phyloP scores from a whole-genome alignment of 2,113 vertebrate species.

The Antechinus stuartii region DNA sequence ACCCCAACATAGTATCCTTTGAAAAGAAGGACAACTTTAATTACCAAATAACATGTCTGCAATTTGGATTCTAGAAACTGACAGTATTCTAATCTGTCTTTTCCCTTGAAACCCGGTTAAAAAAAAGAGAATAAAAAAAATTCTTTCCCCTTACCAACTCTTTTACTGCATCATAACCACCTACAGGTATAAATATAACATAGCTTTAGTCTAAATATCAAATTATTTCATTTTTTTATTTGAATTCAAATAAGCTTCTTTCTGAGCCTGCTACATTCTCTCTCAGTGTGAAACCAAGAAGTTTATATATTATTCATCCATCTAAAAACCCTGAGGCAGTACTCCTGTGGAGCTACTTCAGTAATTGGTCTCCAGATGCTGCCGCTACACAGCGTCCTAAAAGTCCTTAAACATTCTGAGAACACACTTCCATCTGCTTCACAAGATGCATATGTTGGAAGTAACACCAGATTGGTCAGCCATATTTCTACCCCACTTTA shows the following conservation, averaged over 20 bases:
- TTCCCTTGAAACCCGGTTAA: not conserved
- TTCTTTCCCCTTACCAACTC: not conserved
- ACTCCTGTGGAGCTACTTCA: conserved; percentile 82
- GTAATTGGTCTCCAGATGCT: conserved; percentile 87
- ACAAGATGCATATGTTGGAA: conserved; percentile 72
- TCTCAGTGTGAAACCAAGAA: conserved; percentile 79
- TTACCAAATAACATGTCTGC: not conserved
- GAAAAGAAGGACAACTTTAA: not conserved
- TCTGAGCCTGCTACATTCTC: conserved; percentile 77
- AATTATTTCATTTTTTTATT: conserved; percentile 77
- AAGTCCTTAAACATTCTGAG: conserved; percentile 81
- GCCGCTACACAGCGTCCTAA: conserved; percentile 73
- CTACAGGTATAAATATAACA: conserved; percentile 71
- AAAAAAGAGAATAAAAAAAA: not conserved
- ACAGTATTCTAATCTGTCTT: not conserved
- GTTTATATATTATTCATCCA: conserved; percentile 87
- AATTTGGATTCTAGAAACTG: not conserved
- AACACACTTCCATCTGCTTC: conserved; percentile 82
- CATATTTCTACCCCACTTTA: conserved; percentile 56
- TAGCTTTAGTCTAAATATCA: conserved; percentile 69
- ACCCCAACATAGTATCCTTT: not conserved
- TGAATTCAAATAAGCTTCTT: conserved; percentile 79
- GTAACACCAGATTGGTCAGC: conserved; percentile 66
- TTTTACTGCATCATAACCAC: not conserved
- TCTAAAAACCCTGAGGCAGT: conserved; percentile 84